Evolutionary conservation across 1,140 invertebrate genomes (phyloP).

Genomic region (Wasmannia auropunctata): DNA sequence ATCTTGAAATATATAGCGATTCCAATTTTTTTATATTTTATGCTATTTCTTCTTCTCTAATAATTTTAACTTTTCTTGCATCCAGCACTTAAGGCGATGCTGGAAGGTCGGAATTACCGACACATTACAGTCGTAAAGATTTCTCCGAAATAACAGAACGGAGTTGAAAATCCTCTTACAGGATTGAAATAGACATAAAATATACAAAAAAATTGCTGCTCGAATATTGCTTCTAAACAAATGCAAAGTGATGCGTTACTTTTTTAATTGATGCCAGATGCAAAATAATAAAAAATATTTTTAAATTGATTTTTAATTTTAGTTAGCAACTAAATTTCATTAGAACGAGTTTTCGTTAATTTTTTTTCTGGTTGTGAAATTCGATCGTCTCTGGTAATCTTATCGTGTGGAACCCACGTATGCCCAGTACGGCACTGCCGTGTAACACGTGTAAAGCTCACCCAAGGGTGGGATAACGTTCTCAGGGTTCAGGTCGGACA

Average conservation of each 20-base stretch:
- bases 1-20: neutral
- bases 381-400: neutral
- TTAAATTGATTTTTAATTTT: neutral
- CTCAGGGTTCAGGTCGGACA: slow-evolving; percentile 55
- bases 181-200: too few species aligned
- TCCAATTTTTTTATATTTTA: neutral
- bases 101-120: too few species aligned
- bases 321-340: neutral
- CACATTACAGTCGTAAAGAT: too few species aligned
- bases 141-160: too few species aligned
- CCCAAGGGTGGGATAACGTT: slow-evolving; percentile 49
- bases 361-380: neutral
- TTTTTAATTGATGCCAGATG: neutral
- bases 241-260: neutral
- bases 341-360: neutral
- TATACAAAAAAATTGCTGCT: neutral
- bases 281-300: neutral
- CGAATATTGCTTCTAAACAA: neutral
- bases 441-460: slow-evolving; percentile 56
- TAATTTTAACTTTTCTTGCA: neutral
- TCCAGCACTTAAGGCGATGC: neutral
- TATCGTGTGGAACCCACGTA: neutral
- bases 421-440: slow-evolving; percentile 33
- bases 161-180: too few species aligned
- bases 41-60: neutral